phyloP scores from a whole-genome alignment of 2,797 vertebrate genomes.

The Eupleurogrammus muticus region DNA sequence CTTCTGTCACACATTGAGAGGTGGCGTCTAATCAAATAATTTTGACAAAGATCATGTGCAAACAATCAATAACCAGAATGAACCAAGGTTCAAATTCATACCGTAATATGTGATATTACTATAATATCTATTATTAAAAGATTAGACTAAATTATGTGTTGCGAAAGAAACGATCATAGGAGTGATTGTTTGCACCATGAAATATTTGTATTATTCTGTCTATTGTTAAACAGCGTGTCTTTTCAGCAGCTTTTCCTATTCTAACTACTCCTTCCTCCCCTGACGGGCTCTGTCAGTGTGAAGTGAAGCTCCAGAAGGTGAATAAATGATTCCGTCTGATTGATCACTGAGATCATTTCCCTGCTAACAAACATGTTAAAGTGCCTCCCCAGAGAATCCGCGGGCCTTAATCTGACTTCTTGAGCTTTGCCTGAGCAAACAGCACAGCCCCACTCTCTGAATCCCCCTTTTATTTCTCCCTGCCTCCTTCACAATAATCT shows the following conservation, averaged over 20 bases:
- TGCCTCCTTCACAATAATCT: slow-evolving; percentile 86
- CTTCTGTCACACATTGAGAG: no score
- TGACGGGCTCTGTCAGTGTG: neutral
- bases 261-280: neutral
- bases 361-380: slow-evolving; percentile 49
- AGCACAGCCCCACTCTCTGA: slow-evolving; percentile 74
- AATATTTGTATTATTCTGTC: no score
- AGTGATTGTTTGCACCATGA: neutral
- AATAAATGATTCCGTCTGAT: slow-evolving; percentile 35
- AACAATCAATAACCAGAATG: no score
- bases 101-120: no score
- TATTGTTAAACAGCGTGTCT: neutral
- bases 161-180: neutral
- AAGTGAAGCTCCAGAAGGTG: slow-evolving; percentile 29
- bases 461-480: slow-evolving; percentile 63
- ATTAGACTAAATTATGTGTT: neutral
- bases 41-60: no score
- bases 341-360: slow-evolving; percentile 43
- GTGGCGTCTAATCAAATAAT: no score
- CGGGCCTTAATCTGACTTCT: slow-evolving; percentile 69
- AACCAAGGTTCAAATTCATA: no score
- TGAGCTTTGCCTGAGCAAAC: slow-evolving; percentile 91
- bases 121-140: neutral
- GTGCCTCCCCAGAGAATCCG: slow-evolving; percentile 47
- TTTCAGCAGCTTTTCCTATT: neutral